These are phyloP conservation scores for Platypus cylindrus DNA, from an alignment of 2,888 invertebrate genomes.

Conservation along the genomic window DNA sequence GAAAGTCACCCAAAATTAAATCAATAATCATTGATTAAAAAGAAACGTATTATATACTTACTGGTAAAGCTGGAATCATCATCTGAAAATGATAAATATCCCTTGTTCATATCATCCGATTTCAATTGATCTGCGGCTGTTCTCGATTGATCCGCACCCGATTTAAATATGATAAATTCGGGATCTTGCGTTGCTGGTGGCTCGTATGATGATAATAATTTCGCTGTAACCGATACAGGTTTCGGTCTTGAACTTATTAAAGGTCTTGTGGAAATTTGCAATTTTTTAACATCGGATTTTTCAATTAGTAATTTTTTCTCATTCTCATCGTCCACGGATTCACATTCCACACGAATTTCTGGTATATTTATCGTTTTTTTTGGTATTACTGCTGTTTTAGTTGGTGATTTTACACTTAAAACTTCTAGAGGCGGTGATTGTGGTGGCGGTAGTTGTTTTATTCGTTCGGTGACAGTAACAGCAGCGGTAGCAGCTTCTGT, in stretches of 20 bases:
- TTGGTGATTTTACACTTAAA: no score
- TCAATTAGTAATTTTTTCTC: constrained; percentile 4
- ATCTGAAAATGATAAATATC: constrained; percentile 78
- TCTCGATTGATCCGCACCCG: constrained; percentile 58
- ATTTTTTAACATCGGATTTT: constrained; percentile 10
- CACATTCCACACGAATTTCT: constrained; percentile 9
- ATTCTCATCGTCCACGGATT: constrained; percentile 4
- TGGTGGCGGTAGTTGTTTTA: no score
- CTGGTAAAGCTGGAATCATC: constrained; percentile 74
- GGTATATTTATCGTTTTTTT: constrained; percentile 6
- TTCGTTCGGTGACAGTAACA: no score
- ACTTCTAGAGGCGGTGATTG: no score
- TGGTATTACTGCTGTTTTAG: constrained; percentile 15
- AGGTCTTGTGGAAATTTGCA: constrained; percentile 8
- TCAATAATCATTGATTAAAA: constrained; percentile 1
- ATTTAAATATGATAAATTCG: constrained; percentile 23
- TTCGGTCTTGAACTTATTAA: no score
- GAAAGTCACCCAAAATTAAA: no score
- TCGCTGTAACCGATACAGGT: constrained; percentile 29
- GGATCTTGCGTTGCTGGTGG: constrained; percentile 14
- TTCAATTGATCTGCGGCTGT: constrained; percentile 72
- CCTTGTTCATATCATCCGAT: constrained; percentile 88
- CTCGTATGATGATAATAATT: constrained; percentile 26
- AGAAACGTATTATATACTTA: constrained; percentile 42
- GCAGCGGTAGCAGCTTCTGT: constrained; percentile 16